phyloP scores from a whole-genome alignment of 1,140 invertebrate genomes.

The Pantala flavescens region DNA sequence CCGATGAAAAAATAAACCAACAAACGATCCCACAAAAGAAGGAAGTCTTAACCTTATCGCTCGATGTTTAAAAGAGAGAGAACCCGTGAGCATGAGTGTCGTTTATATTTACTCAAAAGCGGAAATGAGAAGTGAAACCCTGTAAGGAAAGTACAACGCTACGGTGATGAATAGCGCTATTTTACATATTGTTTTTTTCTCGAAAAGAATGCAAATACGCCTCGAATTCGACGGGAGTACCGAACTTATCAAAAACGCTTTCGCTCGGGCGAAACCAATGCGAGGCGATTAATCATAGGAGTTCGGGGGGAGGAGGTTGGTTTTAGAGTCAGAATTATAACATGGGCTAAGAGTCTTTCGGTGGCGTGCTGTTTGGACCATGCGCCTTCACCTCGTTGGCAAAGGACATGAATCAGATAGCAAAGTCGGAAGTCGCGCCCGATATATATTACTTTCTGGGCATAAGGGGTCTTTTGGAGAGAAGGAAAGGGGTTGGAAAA shows the following conservation, averaged over 20 bases:
- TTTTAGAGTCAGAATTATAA: too few relatives aligned
- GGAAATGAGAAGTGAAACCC: constrained; percentile 5
- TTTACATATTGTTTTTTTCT: background rate
- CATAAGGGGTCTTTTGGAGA: background rate
- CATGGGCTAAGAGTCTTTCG: background rate
- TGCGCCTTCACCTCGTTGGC: background rate
- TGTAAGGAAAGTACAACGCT: constrained; percentile 1
- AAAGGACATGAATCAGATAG: constrained; percentile 6
- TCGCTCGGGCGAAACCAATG: background rate
- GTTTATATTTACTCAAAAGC: background rate
- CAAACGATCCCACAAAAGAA: too few relatives aligned
- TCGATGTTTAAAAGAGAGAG: too few relatives aligned
- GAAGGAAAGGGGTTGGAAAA: background rate
- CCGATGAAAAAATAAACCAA: too few relatives aligned
- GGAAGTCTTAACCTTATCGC: too few relatives aligned
- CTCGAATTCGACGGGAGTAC: too few relatives aligned
- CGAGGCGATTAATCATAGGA: background rate
- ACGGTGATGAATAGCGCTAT: background rate
- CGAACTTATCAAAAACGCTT: background rate
- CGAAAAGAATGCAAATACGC: too few relatives aligned
- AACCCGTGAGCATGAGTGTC: too few relatives aligned
- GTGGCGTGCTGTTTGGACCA: background rate
- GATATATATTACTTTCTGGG: background rate
- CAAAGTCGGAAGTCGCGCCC: background rate
- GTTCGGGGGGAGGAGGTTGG: background rate